Evolutionary conservation across 2,888 invertebrate genomes (phyloP).

Genomic region (Acanthacorydalis orientalis): DNA sequence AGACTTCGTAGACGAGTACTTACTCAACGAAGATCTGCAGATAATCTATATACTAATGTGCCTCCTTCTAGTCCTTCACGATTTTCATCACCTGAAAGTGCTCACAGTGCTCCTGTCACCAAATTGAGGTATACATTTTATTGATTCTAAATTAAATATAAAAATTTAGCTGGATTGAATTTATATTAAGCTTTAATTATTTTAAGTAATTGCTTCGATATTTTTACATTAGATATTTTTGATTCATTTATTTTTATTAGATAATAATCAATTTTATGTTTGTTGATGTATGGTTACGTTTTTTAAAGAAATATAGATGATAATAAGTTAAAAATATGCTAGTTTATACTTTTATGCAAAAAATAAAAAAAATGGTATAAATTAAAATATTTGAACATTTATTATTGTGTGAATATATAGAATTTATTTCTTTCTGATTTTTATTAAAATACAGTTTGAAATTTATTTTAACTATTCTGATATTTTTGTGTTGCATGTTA

Average conservation of each 20-base stretch:
- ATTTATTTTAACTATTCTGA: background rate
- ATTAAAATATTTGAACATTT: no score
- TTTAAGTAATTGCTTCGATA: background rate
- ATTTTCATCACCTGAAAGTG: slow-evolving; percentile 4
- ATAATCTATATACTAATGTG: slow-evolving; percentile 3
- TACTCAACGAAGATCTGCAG: slow-evolving; percentile 5
- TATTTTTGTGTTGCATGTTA: background rate
- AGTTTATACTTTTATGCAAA: background rate
- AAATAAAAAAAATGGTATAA: background rate
- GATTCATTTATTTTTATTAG: no score
- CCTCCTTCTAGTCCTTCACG: slow-evolving; percentile 4
- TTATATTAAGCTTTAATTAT: background rate
- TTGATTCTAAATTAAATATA: background rate
- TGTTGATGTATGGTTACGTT: no score
- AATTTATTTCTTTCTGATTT: background rate
- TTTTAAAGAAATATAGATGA: background rate
- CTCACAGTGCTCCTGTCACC: slow-evolving; percentile 3
- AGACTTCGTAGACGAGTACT: background rate
- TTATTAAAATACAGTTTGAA: background rate
- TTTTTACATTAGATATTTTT: background rate
- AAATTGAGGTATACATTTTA: background rate
- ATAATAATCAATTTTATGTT: no score
- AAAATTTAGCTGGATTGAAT: background rate
- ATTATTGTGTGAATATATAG: no score
- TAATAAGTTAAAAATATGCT: background rate